Evolutionary conservation across 2,888 invertebrate species (phyloP).

Genomic region (Aethes cnicana): DNA sequence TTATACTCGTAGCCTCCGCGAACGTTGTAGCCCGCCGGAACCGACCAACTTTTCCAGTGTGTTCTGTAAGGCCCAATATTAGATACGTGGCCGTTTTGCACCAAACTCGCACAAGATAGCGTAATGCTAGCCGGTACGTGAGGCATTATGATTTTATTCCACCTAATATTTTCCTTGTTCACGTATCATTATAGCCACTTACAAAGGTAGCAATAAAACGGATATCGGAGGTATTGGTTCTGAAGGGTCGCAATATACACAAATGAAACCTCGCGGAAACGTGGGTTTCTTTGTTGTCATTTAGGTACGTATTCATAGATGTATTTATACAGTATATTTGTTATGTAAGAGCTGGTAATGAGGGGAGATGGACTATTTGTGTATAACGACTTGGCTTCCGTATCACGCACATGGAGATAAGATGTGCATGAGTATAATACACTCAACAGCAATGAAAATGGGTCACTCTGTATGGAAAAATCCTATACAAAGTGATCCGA

Average conservation of each 20-base stretch:
- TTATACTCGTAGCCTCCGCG: no score
- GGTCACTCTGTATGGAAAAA: no score
- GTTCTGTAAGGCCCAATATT: conserved; percentile 28
- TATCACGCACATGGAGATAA: no score
- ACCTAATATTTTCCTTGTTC: conserved; percentile 30
- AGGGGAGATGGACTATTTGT: no score
- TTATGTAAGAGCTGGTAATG: no score
- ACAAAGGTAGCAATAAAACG: conserved; percentile 21
- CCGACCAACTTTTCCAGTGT: conserved; percentile 26
- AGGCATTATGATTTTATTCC: conserved; percentile 30
- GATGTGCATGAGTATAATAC: no score
- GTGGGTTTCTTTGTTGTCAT: not conserved
- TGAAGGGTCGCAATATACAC: conserved; percentile 14
- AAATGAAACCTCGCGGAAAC: not conserved
- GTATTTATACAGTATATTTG: no score
- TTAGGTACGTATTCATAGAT: no score
- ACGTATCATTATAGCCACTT: conserved; percentile 28
- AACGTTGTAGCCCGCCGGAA: conserved; percentile 3
- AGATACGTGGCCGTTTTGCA: conserved; percentile 29
- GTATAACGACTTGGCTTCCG: no score
- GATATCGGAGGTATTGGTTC: conserved; percentile 23
- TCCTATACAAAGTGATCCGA: no score
- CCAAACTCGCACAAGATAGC: conserved; percentile 23
- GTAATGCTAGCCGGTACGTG: conserved; percentile 27
- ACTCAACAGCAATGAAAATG: no score